Conservation (phyloP, 2,113 vertebrate genomes). For the Herpailurus yagouaroundi region DNA sequence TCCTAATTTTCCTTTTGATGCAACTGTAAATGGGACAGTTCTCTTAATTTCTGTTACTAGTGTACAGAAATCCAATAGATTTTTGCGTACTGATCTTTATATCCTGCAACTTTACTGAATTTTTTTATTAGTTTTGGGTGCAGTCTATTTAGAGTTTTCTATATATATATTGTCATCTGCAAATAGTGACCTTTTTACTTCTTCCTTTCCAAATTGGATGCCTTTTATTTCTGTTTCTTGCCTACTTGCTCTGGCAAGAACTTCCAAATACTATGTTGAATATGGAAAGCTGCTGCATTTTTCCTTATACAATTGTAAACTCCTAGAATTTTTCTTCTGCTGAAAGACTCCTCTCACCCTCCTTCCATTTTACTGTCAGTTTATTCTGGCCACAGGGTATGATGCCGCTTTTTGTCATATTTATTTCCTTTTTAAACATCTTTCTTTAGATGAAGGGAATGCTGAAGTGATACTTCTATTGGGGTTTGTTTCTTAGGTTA, state of each 20-base stretch:
- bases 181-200: neutral
- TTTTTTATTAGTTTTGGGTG: neutral
- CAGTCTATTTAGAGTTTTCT: neutral
- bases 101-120: neutral
- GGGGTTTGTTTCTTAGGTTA: neutral
- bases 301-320: slow-evolving; percentile 8
- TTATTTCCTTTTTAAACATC: neutral
- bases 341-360: neutral
- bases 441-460: neutral
- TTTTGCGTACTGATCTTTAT: neutral
- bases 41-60: neutral
- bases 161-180: neutral
- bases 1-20: neutral
- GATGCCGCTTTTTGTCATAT: neutral
- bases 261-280: neutral
- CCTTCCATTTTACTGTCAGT: neutral
- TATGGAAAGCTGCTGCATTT: neutral
- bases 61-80: neutral
- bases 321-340: neutral
- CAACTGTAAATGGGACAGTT: neutral
- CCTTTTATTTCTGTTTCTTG: neutral
- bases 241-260: neutral
- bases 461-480: neutral
- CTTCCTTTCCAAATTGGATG: neutral
- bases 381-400: neutral